Base-by-base conservation (phyloP, 2,888 invertebrate species). In the Leptarthrus brevirostris region DNA sequence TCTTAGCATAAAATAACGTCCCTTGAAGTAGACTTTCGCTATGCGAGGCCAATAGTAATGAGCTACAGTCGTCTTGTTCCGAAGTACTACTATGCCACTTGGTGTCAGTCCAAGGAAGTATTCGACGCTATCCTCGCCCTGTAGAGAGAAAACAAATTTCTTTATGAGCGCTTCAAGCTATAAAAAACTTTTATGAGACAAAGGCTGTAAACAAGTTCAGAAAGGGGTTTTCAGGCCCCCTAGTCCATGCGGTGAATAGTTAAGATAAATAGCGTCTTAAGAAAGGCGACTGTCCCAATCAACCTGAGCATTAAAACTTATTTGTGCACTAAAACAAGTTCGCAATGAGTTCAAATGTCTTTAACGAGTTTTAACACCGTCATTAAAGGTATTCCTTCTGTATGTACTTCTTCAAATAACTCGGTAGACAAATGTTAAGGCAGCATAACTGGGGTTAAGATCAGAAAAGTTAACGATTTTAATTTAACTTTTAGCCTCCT, bases 21-120 rank as follows among this genome's bases (percentile, higher is more conserved):
- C 96, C 88, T 97, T 97, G 88, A 95, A 95, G 86, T 95, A 96
- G 82, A 97, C 93, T 88, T 97, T 97, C 80, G 95, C 93, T 83
- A 98, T 97, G 82, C 97, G 90, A 77, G 97, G 97, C 97, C 98
- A 98, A 87, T 96, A 97, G 87, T 98, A 97, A 87, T 96, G 97
- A 80, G 96, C 97, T 77, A 97, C 97, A 85, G 97, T 97, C 84
- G 93, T 93, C 88, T 97, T 97, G 86, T 97, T 97, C 80, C 96
- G 90, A 81, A 97, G 88, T 75, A 98, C 93, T 83, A 97, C 93
- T 83, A 98, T 93, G 77, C 97, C 97, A 84, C 96, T 96, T 74
- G 97, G 97, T 78, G 97, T 97, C 81, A 98, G 87, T 75, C 97
- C 97, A 83, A 98, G 88, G 86, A 95, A 97, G 86, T 97, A 97